Percentiles rank a stretch among this genome's conserved stretches.
These are phyloP conservation scores for Callitettix versicolor DNA, from an alignment of 1,140 invertebrate species.

Conservation along the genomic window DNA sequence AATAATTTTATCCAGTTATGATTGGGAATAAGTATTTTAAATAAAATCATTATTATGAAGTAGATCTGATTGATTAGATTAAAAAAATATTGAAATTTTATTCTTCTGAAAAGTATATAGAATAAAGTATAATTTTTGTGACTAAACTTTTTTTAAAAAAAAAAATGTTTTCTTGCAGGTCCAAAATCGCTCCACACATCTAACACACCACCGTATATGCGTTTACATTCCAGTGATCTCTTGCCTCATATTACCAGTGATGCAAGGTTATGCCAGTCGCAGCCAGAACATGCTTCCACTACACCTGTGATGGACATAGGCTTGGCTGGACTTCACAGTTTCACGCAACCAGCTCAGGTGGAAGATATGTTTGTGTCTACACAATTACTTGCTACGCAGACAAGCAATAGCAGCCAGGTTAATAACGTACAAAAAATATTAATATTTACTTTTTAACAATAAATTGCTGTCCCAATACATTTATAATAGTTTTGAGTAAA, in stretches of 20 bases:
- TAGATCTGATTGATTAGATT: too few species aligned
- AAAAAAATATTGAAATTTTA: too few species aligned
- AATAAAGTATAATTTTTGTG: too few species aligned
- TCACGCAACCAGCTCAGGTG: conserved; percentile 76
- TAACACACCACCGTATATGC: neutral
- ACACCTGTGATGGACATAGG: neutral
- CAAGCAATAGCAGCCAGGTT: conserved; percentile 35
- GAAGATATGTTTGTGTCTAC: conserved; percentile 73
- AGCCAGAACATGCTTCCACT: conserved; percentile 30
- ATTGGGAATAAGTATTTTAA: too few species aligned
- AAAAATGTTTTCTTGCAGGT: neutral
- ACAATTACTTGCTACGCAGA: conserved; percentile 57
- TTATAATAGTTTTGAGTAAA: too few species aligned
- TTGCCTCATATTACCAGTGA: conserved; percentile 20
- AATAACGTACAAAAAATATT: too few species aligned
- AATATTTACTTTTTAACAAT: neutral
- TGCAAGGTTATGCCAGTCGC: conserved; percentile 29
- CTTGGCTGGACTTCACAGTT: conserved; percentile 29
- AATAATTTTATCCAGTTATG: too few species aligned
- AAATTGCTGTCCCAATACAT: too few species aligned
- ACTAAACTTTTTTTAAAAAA: too few species aligned
- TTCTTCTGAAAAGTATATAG: too few species aligned
- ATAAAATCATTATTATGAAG: too few species aligned
- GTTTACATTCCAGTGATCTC: conserved; percentile 21
- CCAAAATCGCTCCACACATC: neutral